Conservation (phyloP, 92 coral and sea anemone species). For the Paramuricea clavata region DNA sequence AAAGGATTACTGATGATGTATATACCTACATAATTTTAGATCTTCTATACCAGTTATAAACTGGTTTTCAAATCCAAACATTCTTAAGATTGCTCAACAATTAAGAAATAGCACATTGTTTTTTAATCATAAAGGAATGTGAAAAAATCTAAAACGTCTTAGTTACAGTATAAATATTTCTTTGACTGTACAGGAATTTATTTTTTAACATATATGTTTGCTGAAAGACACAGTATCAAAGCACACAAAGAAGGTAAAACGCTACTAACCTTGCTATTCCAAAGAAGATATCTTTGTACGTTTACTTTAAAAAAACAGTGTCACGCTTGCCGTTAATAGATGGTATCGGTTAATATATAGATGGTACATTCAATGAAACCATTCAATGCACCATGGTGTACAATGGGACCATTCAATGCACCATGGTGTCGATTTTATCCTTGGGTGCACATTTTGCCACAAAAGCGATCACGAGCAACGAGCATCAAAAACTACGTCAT, state of each 20-base stretch:
- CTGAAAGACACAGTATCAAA: not conserved
- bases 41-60: no score
- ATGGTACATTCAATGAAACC: not conserved
- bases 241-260: not conserved
- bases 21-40: no score
- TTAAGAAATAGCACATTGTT: not conserved
- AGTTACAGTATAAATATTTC: not conserved
- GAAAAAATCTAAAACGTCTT: not conserved
- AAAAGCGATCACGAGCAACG: no score
- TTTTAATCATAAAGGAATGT: not conserved
- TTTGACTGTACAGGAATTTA: not conserved
- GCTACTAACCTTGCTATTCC: not conserved
- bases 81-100: not conserved
- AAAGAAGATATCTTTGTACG: not conserved
- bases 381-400: no score
- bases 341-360: no score
- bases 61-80: no score
- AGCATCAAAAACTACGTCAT: no score
- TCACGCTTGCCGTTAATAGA: not conserved
- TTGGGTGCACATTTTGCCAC: not conserved
- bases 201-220: not conserved
- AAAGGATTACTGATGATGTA: no score
- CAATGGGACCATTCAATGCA: no score
- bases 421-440: no score
- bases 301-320: not conserved